Evolutionary conservation across 1,140 invertebrate species (phyloP), one percentile per base, ranked within the genome.

Genomic region (Pseudachorutes palmiensis): DNA sequence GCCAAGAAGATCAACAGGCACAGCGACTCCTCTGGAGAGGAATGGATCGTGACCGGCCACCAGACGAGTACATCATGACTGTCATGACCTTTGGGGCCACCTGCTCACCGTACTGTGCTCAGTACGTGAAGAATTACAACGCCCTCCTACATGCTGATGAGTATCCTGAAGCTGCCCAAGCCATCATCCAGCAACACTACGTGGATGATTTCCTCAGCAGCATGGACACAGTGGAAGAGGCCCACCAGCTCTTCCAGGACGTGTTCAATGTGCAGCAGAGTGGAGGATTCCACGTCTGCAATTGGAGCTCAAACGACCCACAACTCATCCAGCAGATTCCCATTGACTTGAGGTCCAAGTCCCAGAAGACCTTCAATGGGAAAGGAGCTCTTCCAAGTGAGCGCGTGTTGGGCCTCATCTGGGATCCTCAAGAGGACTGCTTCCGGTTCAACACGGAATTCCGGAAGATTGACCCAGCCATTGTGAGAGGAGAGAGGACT

Each of bases 21-120:
- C 67, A 74, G n/a, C 24, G 73, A 5, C 74, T 75, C 31, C 32
- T 75, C 1, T 75, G 74, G 75, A 31, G 68, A 51, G 63, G 51
- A 28, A 60, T 61, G 24, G 67, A 70, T 1, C 1, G 32, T 26
- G 1, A 16, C 5, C 24, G 26, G 31, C 24, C 48, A 0, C 67
- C 69, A 19, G 63, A 70, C 16, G 57, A 45, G 0, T 75, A 64
- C 48, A 32, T 71, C 22, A 72, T 75, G 67, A 45, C 14, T 0
- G 68, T 69, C 0, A 66, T 71, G 29, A 68, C 73, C 5, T 75
- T 75, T 49, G 73, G 74, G 2, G 67, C 71, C 2, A 60, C 65
- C 0, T 70, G 67, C 1, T 71, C 70, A 19, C 75, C 74, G 0
- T 66, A 24, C 16, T 57, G 51, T 0, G 70, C 70, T 24, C 74